A percentile compares a stretch with the other conserved stretches of the same genome.
These are phyloP conservation scores for Zeus faber DNA, from an alignment of 2,113 vertebrate genomes.

Conservation along the genomic window DNA sequence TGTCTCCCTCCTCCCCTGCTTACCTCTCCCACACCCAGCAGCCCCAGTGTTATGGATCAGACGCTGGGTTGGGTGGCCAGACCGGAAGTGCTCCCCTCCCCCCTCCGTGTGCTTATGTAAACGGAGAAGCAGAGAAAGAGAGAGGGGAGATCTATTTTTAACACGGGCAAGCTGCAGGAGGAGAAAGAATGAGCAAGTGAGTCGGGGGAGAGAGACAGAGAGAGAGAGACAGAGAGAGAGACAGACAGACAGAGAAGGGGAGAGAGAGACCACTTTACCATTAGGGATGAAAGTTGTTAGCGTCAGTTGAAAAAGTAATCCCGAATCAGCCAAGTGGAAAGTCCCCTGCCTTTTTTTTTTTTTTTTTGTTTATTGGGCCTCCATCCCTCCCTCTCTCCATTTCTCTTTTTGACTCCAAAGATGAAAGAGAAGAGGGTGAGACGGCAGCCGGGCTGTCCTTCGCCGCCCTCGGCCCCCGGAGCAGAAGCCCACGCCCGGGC, in stretches of 20 bases:
- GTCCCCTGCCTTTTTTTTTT: no score
- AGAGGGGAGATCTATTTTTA: constrained; percentile 43
- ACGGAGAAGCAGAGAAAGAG: constrained; percentile 73
- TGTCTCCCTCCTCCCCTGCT: constrained; percentile 9
- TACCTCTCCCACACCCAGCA: constrained; percentile 50
- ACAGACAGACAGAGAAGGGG: constrained; percentile 7
- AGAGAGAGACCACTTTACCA: constrained; percentile 59
- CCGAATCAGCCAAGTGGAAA: constrained; percentile 26
- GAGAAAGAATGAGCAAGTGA: constrained; percentile 15
- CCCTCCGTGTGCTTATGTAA: constrained; percentile 74
- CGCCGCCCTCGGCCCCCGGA: neutral
- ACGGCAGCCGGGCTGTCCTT: neutral
- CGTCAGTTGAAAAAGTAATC: constrained; percentile 53
- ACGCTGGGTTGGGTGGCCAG: constrained; percentile 69
- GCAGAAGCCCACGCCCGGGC: neutral
- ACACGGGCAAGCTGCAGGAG: constrained; percentile 16
- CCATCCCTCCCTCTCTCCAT: neutral
- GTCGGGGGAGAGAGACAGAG: constrained; percentile 3
- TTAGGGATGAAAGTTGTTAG: constrained; percentile 64
- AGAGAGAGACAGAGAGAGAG: no score
- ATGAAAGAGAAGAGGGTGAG: constrained; percentile 27
- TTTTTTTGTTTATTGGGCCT: constrained; percentile 6
- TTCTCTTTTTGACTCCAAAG: neutral
- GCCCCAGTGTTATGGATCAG: constrained; percentile 68
- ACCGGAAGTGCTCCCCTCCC: constrained; percentile 74